Evolutionary conservation across 1,140 invertebrate genomes (phyloP), one percentile per base, ranked within the genome.

Genomic region (Calephelis nemesis): DNA sequence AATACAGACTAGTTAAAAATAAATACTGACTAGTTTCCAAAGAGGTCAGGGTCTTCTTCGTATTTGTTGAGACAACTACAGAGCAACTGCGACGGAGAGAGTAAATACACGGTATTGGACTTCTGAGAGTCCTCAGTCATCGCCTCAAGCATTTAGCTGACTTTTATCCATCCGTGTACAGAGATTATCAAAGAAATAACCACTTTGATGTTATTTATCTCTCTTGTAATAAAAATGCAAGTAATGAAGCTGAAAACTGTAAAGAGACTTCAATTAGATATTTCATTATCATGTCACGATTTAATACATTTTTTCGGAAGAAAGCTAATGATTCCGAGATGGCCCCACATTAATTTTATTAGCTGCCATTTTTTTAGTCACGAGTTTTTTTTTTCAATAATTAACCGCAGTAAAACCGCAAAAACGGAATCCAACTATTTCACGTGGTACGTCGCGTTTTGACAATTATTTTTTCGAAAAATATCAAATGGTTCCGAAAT

Each of bases 1-100:
- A 30, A 30, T 30, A 30, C 30, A 30, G 30, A 2, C 13, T 58
- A 30, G 19, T 11, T 58, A 15, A 15, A 58, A 30, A 58, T 30
- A 58, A 58, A 39, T 39, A 58, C 19, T 30, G 54, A 60, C 54
- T 40, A 39, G 30, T 60, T 30, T 39, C 30, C 54, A 60, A 60
- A 40, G 19, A 60, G 54, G 54, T 60, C 54, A 60, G 54, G 54
- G 54, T 60, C 54, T 60, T 60, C 54, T 12, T 60, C 39, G 54
- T 60, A 30, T 60, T 60, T 60, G 54, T 60, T 39, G 54, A 60
- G 54, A 60, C 54, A 60, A 60, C 54, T 60, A 40, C 54, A 60
- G 54, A 60, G 54, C 30, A 60, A 60, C 54, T 30, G 19, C 30
- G 54, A 30, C 52, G 52, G 15, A 30, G 39, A 39, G 30, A n/a